Evolutionary conservation across 1,140 invertebrate species (phyloP), one percentile per base, ranked within the genome.

Genomic region (Ladona fulva): DNA sequence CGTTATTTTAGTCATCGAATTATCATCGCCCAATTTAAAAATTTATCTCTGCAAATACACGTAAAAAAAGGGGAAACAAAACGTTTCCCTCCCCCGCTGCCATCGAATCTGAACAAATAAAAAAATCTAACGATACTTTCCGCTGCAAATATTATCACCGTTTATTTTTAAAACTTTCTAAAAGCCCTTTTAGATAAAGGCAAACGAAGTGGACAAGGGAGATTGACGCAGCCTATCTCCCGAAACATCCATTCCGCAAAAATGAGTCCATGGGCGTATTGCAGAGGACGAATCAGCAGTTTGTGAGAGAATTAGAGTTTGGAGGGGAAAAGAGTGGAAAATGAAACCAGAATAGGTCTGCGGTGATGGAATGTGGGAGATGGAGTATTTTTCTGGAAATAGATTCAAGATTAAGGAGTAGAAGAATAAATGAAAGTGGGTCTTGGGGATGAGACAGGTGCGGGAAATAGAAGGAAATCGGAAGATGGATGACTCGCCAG

Each of bases 1-100:
- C 52, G 52, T 66, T 66, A 66, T 66, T 66, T 66, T 66, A 66
- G 52, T 12, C 52, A 66, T 22, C 52, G 52, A 66, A 66, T 66
- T 66, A 66, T 22, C n/a, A 12, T 66, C n/a, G 52, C 52, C 52
- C 52, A 66, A 66, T 66, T 66, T 66, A 19, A 66, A 66, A 66
- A 66, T 66, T 66, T 66, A 66, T 22, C 5, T 66, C 52, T 22
- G 52, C 52, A 66, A 66, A 66, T 37, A 37, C 29, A 37, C 52
- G n/a, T 66, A 12, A 66, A 37, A 37, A 37, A 37, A 37, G 29
- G 29, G 29, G 29, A 37, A 8, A 37, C 29, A 37, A 37, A 37
- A 37, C 29, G 29, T 37, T 37, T 37, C 29, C 8, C 29, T 37
- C 29, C 8, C 29, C 8, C 29, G 8, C 29, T 5, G 29, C 8